A percentile compares a stretch with the other conserved stretches of the same genome.
phyloP scores from a whole-genome alignment of 2,797 vertebrate genomes.

The Pipistrellus pygmaeus region DNA sequence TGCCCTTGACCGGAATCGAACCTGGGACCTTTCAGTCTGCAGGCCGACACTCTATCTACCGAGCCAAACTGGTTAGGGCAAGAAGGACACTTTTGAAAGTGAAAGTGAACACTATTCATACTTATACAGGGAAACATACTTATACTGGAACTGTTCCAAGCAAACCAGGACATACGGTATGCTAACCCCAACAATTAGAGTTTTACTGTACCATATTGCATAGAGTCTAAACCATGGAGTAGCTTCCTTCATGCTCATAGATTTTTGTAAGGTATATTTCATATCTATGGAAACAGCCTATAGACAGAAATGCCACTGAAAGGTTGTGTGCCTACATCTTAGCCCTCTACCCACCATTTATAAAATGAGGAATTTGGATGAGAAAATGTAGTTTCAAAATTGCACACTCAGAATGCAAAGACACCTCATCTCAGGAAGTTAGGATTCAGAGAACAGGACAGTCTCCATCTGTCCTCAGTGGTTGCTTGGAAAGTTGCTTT shows the following conservation, averaged over 20 bases:
- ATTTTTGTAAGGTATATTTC: background rate
- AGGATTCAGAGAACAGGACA: background rate
- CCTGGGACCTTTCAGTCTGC: no score
- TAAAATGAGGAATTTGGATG: background rate
- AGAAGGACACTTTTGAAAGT: background rate
- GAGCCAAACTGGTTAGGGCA: no score
- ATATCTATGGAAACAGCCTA: background rate
- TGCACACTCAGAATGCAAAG: background rate
- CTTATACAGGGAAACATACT: background rate
- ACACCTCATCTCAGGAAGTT: background rate
- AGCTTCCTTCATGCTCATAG: background rate
- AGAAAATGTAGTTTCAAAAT: constrained; percentile 36
- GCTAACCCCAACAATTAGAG: background rate
- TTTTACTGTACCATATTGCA: no score
- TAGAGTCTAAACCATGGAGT: background rate
- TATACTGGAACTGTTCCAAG: background rate
- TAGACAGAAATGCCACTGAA: background rate
- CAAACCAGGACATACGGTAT: no score
- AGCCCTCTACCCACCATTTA: background rate
- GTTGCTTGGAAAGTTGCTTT: background rate
- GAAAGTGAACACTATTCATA: background rate
- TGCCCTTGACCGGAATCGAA: no score
- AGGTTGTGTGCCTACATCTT: background rate
- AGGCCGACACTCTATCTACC: no score
- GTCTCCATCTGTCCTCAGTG: background rate